Evolutionary conservation across 2,888 invertebrate genomes (phyloP), one percentile per base, ranked within the genome.

Genomic region (Sicus ferrugineus): DNA sequence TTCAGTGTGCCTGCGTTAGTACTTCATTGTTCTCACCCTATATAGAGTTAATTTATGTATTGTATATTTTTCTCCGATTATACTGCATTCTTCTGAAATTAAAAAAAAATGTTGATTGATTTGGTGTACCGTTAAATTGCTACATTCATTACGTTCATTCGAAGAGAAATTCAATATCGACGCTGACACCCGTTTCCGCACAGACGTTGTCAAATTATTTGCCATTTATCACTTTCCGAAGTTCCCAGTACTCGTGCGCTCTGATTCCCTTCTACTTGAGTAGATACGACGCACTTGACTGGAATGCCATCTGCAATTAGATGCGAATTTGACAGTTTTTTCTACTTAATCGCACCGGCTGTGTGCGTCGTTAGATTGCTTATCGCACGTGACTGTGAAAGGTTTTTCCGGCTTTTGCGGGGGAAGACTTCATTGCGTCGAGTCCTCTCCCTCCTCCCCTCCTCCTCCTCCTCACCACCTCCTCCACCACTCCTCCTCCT

Each of bases 301-400:
- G n/a, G 34, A 65, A 58, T 58, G 56, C 42, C 42, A 56, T 58
- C 26, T 66, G 66, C 38, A 58, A 66, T 66, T 66, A 66, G 66
- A 66, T 46, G 16, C 14, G 42, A 46, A 66, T 56, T 66, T 66
- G 66, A 66, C 66, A 66, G 66, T 42, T 56, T 50, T 30, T 50
- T 42, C n/a, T 28, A 46, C 46, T 62, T 26, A 23, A n/a, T 65
- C 38, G 26, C 50, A 34, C 65, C 21, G 14, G 50, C 34, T 21
- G 34, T 30, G 31, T 30, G 31, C 31, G 31, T 30, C 19, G 14
- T 54, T 14, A 21, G 14, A 23, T 9, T 58, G 23, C 21, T 66
- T 58, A 23, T 46, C 58, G 66, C 66, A 66, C 66, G 66, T 66
- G 66, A 28, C 42, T 30, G 56, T 66, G 19, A 38, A 56, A 66